Evolutionary conservation across 2,113 vertebrate species (phyloP).

Genomic region (Archilochus colubris): DNA sequence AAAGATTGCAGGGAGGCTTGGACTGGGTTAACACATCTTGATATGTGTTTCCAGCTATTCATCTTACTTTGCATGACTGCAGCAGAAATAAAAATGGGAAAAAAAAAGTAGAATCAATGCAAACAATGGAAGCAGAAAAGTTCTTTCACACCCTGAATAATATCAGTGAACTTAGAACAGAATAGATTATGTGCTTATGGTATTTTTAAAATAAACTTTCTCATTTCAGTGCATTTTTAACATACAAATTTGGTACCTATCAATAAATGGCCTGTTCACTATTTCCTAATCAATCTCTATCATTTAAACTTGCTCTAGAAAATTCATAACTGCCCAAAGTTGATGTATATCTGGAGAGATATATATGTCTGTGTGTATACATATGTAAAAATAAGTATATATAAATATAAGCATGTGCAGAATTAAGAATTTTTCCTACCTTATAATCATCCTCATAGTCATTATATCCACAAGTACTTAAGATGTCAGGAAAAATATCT

Average conservation of each 20-base stretch:
- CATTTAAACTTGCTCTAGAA: neutral
- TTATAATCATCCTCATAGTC: constrained; percentile 66
- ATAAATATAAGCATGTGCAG: too few relatives aligned
- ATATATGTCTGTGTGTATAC: neutral
- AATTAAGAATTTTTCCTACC: constrained; percentile 62
- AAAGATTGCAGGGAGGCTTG: neutral
- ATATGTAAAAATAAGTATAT: too few relatives aligned
- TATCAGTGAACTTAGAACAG: neutral
- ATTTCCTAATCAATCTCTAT: neutral
- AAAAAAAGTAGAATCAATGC: neutral
- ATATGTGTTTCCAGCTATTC: neutral
- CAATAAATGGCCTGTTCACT: neutral
- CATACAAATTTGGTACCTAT: neutral
- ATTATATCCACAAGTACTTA: constrained; percentile 80
- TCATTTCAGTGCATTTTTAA: neutral
- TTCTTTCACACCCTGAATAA: neutral
- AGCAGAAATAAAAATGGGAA: neutral
- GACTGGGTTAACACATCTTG: neutral
- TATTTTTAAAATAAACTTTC: neutral
- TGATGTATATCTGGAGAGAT: neutral
- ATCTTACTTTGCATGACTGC: neutral
- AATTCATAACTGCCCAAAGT: neutral
- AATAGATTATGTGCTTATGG: neutral
- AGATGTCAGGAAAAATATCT: constrained; percentile 84
- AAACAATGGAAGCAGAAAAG: neutral